phyloP scores from a whole-genome alignment of 2,888 invertebrate species.

The Sinohyriopsis cumingii region DNA sequence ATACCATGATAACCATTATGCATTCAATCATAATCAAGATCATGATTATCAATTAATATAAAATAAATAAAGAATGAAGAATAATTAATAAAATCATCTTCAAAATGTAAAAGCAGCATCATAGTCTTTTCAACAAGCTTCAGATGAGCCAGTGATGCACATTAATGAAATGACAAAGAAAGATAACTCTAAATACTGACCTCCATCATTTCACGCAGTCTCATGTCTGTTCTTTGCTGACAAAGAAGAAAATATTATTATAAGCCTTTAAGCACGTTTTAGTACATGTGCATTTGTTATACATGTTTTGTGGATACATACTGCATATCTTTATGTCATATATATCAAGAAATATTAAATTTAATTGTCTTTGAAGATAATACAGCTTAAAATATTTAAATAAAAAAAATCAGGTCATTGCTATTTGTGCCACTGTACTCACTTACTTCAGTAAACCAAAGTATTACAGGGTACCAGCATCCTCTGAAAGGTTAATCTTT shows the following conservation, averaged over 20 bases:
- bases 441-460: no score
- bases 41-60: no score
- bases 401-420: no score
- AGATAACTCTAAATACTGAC: slow-evolving; percentile 39
- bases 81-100: not conserved
- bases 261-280: not conserved
- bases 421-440: no score
- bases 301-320: not conserved
- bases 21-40: no score
- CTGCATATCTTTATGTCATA: not conserved
- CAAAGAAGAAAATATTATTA: slow-evolving; percentile 55
- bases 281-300: not conserved
- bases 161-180: not conserved
- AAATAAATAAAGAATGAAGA: no score
- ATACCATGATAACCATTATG: no score
- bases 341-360: no score
- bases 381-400: no score
- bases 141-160: not conserved
- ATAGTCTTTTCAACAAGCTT: not conserved
- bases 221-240: slow-evolving; percentile 87
- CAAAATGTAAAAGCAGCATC: not conserved
- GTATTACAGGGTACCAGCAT: no score
- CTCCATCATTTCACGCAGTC: slow-evolving; percentile 84
- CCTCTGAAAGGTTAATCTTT: no score
- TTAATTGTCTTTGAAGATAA: no score